Evolutionary conservation across 2,113 vertebrate species (phyloP), one percentile per base, ranked within the genome.

Genomic region (Empidonax alnorum): DNA sequence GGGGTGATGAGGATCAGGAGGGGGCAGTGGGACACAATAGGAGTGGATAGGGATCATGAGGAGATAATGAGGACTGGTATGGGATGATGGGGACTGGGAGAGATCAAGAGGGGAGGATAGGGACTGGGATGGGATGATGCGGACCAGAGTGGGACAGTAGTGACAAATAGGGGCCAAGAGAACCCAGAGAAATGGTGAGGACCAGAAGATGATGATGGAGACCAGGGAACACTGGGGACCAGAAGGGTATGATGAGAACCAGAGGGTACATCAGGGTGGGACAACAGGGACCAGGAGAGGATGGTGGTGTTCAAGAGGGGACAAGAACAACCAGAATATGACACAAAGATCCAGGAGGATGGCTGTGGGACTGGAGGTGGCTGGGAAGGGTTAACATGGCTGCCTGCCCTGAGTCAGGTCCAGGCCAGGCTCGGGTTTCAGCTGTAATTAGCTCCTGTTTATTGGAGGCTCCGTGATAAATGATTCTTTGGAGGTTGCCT

Each of bases 371-470:
- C 62, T 56, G 14, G 20, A 46, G 23, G 33, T 67, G 68, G 17
- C 46, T 87, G 55, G 35, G 53, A 96, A 79, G 91, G 69, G 87
- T 96, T 95, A 95, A 95, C 0, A 2, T 4, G 1, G 50, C 41
- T 0, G 14, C n/a, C 33, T 7, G 75, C 13, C 0, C 69, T 44
- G 79, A 89, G 55, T 63, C 3, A 0, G 7, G 44, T 28, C 77
- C 78, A 49, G 68, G 46, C 46, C 31, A 28, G 89, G 94, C 83
- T 97, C 94, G 0, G 15, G 55, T 97, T 97, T 96, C 96, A 86
- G 31, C 44, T 55, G 24, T 56, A 96, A 96, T 97, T 92, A 94
- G 90, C 87, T 81, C 65, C 65, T 67, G 33, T 89, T 90, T 84
- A 83, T 68, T 79, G 83, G 76, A 88, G 47, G 82, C 89, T 94